Evolutionary conservation across 30 jellyfish, hydroid and myxozoan species (phyloP), one percentile per base, ranked within the genome.

Genomic region (Aurelia coerulea): DNA sequence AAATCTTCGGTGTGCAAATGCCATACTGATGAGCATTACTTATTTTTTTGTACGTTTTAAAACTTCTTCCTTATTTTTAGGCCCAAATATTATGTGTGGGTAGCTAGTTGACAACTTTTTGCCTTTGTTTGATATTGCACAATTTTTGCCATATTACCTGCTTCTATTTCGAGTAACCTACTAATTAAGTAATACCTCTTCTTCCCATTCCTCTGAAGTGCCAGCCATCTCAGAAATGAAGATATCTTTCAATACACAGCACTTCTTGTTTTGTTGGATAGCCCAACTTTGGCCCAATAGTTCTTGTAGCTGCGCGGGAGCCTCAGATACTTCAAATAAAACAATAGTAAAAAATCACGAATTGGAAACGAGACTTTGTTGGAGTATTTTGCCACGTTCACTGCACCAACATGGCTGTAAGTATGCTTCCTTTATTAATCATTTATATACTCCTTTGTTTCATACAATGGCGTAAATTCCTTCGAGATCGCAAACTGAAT

Each of bases 401-500:
- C 77, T 17, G 81, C 74, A 37, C 91, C 96, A 88, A 68, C 72
- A 88, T 88, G 96, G 96, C 96, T 29, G 96, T 88, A 71, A 88
- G 96, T 88, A 71, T 66, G 10, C 80, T 50, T 37, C 68, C 66
- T 32, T 62, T 10, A 73, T 75, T n/a, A 73, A 84, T 84, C 79
- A 84, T 75, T 74, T 70, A 73, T 73, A 29, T 39, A 33, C 32
- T 54, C 93, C 73, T 35, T 73, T 75, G 79, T 73, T 66, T 10
- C 4, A 60, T 62, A 74, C 88, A 73, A 73, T 59, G 62, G 91
- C 51, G 46, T 23, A 56, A 71, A 51, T 52, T 59, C 85, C 68
- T 69, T 60, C 91, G 53, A 68, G 89, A 65, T 39, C 51, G 51
- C 51, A 17, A 34, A 34, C 23, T 31, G 64, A 11, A 70, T 70